Base-by-base conservation (phyloP, 2,113 vertebrate species). In the Alectura lathami region DNA sequence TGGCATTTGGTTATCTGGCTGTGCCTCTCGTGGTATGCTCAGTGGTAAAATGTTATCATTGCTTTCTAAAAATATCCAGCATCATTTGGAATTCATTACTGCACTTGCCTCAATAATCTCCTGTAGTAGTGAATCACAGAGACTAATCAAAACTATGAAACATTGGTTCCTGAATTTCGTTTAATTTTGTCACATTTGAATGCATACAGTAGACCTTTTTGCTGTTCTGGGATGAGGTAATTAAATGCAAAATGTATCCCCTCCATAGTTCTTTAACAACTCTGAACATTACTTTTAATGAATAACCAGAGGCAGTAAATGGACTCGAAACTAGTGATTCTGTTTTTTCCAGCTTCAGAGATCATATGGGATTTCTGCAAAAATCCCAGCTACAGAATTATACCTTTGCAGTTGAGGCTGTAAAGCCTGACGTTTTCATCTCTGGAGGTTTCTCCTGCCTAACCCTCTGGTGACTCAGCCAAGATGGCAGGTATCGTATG, bases 31-130 rank as follows among this genome's bases (percentile, higher is more conserved):
- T 85, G 57, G 70, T 74, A 91, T 60, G 84, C 48, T 90, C 60
- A 88, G 45, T 48, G 85, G n/a, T 74, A 87, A 95, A 83, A 94
- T 50, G 13, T 51, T 91, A 84, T 54, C 12, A 1, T 38, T 83
- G 40, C 22, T 63, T 92, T 75, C 82, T 88, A 94, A 94, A 93
- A 80, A 74, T 85, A 91, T 13, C 45, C 66, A 51, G 4, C 38
- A 66, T 79, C 5, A 73, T 87, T 83, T 91, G 70, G 91, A 91
- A 96, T 69, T 27, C 13, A 79, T 43, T 84, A 40, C 17, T 82
- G 12, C 63, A 59, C 63, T 84, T 89, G 42, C 66, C 38, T 85
- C 24, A 29, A 3, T 38, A 83, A 92, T 48, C 40, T 91, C 34
- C 54, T 2, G 2, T 24, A 87, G 69, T 68, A 92, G 22, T 27